Conservation (phyloP, 2,113 vertebrate genomes). For the Aviceda subcristata region DNA sequence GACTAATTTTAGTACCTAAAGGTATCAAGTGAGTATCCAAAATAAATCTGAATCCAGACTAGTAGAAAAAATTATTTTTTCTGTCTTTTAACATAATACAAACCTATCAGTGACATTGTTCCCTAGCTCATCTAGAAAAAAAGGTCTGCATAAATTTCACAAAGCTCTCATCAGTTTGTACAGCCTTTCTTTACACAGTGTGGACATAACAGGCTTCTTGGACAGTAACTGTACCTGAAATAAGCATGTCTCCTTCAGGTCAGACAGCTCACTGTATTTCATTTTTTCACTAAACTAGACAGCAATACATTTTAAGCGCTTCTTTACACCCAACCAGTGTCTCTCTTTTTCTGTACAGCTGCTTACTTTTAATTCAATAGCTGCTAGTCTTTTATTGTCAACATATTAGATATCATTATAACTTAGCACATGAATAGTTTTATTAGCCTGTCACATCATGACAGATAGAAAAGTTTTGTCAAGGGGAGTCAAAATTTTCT, state of each 20-base stretch:
- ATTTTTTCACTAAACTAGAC: background rate
- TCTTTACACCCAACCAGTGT: background rate
- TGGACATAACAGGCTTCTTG: background rate
- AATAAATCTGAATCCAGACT: background rate
- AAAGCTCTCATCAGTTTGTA: background rate
- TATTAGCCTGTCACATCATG: constrained; percentile 62
- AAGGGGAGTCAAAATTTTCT: constrained; percentile 62
- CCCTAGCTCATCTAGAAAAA: background rate
- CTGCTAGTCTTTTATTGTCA: constrained; percentile 47
- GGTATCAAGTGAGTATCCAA: background rate
- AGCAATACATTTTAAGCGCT: background rate
- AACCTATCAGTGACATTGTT: background rate
- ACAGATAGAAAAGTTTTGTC: constrained; percentile 57
- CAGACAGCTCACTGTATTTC: constrained; percentile 1
- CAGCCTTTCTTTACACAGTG: background rate
- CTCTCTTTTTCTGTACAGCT: background rate
- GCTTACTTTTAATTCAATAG: background rate
- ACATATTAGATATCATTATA: constrained; percentile 41
- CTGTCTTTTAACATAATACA: background rate
- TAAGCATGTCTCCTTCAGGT: background rate
- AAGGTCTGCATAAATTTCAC: background rate
- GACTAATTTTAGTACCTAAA: background rate
- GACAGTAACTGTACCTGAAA: background rate
- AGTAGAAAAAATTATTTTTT: background rate
- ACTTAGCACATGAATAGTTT: constrained; percentile 58